Evolutionary conservation across 2,113 vertebrate species (phyloP), one percentile per base, ranked within the genome.

Genomic region (Glaucidium brasilianum): DNA sequence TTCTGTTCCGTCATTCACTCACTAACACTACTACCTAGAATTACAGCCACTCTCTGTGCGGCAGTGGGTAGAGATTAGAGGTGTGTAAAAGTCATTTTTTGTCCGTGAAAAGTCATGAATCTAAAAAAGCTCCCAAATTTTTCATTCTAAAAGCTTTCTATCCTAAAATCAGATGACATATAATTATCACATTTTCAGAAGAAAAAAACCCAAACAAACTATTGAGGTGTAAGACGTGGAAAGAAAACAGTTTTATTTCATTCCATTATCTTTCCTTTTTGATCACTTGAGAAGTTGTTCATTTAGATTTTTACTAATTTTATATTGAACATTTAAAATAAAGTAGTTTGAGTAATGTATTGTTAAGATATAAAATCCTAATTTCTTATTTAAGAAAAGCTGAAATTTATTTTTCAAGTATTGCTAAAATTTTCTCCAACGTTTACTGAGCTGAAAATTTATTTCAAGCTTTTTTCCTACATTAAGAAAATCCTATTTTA

Each of bases 181-280:
- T 66, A 91, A 6, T 66, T 93, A 53, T 29, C 2, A 39, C 7
- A 32, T 9, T 77, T 85, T n/a, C 55, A 56, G 26, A 34, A 76
- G 10, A 9, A 30, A 45, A 69, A 10, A 0, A 11, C 4, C 10
- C 15, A 3, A 5, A 52, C 2, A 37, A 37, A 17, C 4, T 37
- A 5, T 21, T 7, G 11, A 55, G 5, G 1, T 47, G 3, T 55
- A 80, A 9, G 14, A 29, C 0, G 4, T 29, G 9, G 9, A 79
- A 86, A 72, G 5, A 41, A 56, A 81, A 37, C 2, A 43, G 12
- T 37, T 67, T 53, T 18, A 64, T 34, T 67, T 43, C 0, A 39
- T 91, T 79, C 2, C 1, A 19, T 62, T 55, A 4, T 8, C 60
- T 85, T 59, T 34, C 25, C 5, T 20, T 78, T 79, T 45, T 58